A percentile compares a stretch with the other conserved stretches of the same genome.
Conservation (phyloP, 2,113 vertebrate species). For the Papio anubis region DNA sequence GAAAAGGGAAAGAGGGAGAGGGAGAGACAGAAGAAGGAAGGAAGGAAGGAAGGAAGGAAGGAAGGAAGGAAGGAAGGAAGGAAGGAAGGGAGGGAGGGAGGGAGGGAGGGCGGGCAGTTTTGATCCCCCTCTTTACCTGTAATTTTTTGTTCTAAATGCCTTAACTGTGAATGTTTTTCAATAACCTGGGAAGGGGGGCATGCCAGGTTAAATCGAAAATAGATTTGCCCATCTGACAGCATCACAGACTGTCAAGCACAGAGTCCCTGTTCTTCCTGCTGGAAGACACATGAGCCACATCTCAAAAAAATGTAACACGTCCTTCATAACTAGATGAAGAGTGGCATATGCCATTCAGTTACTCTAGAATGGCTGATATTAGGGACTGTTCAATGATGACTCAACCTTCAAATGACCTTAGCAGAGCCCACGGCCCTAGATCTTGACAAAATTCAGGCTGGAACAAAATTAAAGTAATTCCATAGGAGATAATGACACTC, state of each 20-base stretch:
- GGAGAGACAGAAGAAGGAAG: too few species aligned
- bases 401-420: not conserved
- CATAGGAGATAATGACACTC: not conserved
- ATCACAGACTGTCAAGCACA: not conserved
- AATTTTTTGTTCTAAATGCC: not conserved
- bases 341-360: accelerated
- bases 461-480: not conserved
- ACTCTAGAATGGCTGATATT: not conserved
- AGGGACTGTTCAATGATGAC: not conserved
- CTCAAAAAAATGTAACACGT: accelerated
- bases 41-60: too few species aligned
- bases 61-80: too few species aligned
- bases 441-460: not conserved
- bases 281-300: accelerated
- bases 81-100: accelerated
- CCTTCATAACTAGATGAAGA: not conserved
- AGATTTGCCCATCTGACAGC: accelerated
- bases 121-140: not conserved
- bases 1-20: too few species aligned
- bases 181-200: not conserved
- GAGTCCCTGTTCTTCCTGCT: not conserved
- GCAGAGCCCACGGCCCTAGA: not conserved
- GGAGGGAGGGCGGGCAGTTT: accelerated
- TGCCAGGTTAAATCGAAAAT: not conserved
- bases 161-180: not conserved